Percentiles rank a stretch among this genome's conserved stretches.
These are phyloP conservation scores for Sphaeramia orbicularis DNA, from an alignment of 2,797 vertebrate genomes.

Conservation along the genomic window DNA sequence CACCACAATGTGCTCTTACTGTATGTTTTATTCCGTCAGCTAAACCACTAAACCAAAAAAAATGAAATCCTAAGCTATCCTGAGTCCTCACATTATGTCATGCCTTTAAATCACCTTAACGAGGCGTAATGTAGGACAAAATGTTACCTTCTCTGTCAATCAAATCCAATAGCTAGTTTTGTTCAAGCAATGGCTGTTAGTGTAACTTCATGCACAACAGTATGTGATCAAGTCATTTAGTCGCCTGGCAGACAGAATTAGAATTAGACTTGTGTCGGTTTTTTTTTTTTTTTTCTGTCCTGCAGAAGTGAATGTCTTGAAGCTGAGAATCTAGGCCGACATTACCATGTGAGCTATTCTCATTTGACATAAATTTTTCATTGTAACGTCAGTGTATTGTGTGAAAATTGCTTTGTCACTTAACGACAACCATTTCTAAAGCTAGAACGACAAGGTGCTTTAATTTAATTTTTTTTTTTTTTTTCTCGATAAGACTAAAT, in stretches of 20 bases:
- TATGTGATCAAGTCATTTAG: not conserved
- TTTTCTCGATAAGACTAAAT: slow-evolving; percentile 31
- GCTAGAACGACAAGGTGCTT: slow-evolving; percentile 40
- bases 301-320: slow-evolving; percentile 11
- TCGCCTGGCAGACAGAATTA: no score
- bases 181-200: slow-evolving; percentile 11
- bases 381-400: slow-evolving; percentile 30
- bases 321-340: slow-evolving; percentile 40
- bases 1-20: slow-evolving; percentile 64
- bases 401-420: slow-evolving; percentile 20
- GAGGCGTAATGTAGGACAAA: slow-evolving; percentile 21
- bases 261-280: slow-evolving; percentile 11
- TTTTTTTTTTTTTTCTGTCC: slow-evolving; percentile 8
- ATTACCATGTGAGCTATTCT: slow-evolving; percentile 20
- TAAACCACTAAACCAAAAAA: slow-evolving; percentile 71
- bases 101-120: slow-evolving; percentile 53
- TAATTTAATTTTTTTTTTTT: slow-evolving; percentile 16
- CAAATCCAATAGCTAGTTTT: slow-evolving; percentile 20
- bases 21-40: slow-evolving; percentile 59
- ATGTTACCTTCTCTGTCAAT: slow-evolving; percentile 8
- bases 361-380: slow-evolving; percentile 30
- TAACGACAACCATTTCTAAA: slow-evolving; percentile 39
- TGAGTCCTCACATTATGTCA: slow-evolving; percentile 37
- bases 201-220: slow-evolving; percentile 15
- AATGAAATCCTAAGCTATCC: slow-evolving; percentile 40